Conservation (phyloP, 2,888 invertebrate genomes). For the Dynastes maya region DNA sequence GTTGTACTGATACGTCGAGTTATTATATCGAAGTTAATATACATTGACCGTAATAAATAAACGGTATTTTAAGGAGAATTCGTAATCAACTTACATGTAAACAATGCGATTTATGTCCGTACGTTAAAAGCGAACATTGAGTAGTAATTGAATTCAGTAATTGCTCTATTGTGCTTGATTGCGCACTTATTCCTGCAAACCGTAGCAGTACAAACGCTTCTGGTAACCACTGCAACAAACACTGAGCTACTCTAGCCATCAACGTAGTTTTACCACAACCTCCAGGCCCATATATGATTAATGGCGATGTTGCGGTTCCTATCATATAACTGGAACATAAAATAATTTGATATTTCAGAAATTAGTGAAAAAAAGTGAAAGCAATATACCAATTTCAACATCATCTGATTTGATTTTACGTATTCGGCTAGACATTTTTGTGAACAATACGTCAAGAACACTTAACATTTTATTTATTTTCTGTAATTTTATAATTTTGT, state of each 20-base stretch:
- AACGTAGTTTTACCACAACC: conserved; percentile 90
- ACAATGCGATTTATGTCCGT: conserved; percentile 78
- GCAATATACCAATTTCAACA: no score
- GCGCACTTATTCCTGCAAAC: conserved; percentile 79
- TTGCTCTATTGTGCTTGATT: conserved; percentile 79
- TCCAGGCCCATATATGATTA: conserved; percentile 84
- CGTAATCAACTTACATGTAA: conserved; percentile 72
- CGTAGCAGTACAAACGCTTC: conserved; percentile 74
- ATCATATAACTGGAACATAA: conserved; percentile 76
- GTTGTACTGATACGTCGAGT: no score
- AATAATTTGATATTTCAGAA: background rate
- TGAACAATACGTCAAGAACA: no score
- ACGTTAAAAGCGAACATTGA: conserved; percentile 81
- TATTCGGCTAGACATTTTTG: no score
- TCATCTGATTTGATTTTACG: no score
- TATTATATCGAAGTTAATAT: conserved; percentile 15
- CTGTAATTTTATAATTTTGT: no score
- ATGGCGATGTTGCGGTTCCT: conserved; percentile 75
- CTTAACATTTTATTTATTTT: no score
- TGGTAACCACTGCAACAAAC: conserved; percentile 77
- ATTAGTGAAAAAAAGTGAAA: no score
- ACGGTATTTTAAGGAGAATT: background rate
- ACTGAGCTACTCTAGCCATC: conserved; percentile 81
- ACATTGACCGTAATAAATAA: background rate
- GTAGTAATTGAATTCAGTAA: conserved; percentile 84